Conservation (phyloP, 2,113 vertebrate species). For the Oreochromis spilurus region DNA sequence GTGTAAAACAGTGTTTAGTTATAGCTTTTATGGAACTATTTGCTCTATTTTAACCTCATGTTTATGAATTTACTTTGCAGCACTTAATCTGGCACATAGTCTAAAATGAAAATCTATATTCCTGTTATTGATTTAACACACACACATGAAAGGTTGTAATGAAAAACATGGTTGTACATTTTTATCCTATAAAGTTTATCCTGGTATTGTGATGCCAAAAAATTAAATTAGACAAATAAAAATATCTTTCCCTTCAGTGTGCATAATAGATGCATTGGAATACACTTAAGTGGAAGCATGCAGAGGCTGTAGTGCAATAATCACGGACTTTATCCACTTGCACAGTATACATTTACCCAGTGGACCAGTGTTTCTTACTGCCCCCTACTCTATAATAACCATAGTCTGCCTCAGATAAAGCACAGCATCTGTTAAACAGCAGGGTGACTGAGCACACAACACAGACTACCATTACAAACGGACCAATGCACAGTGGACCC, state of each 20-base stretch:
- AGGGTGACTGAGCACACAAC: constrained; percentile 57
- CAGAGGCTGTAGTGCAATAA: neutral
- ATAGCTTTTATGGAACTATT: neutral
- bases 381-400: constrained; percentile 46
- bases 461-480: constrained; percentile 53
- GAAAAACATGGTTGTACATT: neutral
- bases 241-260: neutral
- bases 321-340: constrained; percentile 28
- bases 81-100: neutral
- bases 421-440: constrained; percentile 62
- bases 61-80: neutral
- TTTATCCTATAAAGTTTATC: neutral
- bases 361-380: constrained; percentile 39
- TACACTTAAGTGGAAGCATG: neutral
- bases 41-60: neutral
- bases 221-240: neutral
- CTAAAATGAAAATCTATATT: neutral
- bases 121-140: neutral
- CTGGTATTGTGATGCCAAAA: neutral
- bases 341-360: constrained; percentile 34
- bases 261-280: neutral
- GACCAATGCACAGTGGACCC: constrained; percentile 41
- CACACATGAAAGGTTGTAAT: neutral
- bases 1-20: neutral
- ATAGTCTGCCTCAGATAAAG: constrained; percentile 54